Conservation (phyloP, 1,140 invertebrate genomes). For the Drosophila athabasca region DNA sequence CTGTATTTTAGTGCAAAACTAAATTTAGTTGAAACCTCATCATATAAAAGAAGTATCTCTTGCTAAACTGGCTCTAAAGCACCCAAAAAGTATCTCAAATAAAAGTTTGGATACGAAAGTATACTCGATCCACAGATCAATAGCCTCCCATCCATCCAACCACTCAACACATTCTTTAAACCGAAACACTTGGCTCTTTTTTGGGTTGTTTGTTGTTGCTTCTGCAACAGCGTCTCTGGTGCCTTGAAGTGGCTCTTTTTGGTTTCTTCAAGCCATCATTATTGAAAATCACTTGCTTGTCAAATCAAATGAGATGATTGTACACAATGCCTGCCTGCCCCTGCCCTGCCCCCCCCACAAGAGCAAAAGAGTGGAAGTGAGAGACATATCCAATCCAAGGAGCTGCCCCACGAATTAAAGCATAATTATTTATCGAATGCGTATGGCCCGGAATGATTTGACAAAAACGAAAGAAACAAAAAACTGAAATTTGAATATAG, state of each 20-base stretch:
- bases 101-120: background rate
- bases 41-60: no score
- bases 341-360: no score
- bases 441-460: conserved; percentile 63
- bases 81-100: background rate
- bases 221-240: conserved; percentile 6
- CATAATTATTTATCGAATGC: conserved; percentile 71
- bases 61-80: no score
- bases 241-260: conserved; percentile 45
- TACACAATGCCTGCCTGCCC: conserved; percentile 60
- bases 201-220: conserved; percentile 52
- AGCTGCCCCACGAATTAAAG: conserved; percentile 71
- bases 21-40: no score
- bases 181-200: conserved; percentile 49
- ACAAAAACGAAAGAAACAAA: conserved; percentile 49
- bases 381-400: conserved; percentile 18
- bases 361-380: conserved; percentile 5
- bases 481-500: conserved; percentile 44
- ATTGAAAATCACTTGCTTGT: conserved; percentile 83
- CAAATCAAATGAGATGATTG: conserved; percentile 83
- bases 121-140: conserved; percentile 35
- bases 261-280: conserved; percentile 72
- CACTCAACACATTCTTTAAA: conserved; percentile 35
- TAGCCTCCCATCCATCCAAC: conserved; percentile 20
- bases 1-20: no score